A percentile compares a stretch with the other conserved stretches of the same genome.
Evolutionary conservation across 2,113 vertebrate species (phyloP).

Genomic region (Zosterops pallidus): DNA sequence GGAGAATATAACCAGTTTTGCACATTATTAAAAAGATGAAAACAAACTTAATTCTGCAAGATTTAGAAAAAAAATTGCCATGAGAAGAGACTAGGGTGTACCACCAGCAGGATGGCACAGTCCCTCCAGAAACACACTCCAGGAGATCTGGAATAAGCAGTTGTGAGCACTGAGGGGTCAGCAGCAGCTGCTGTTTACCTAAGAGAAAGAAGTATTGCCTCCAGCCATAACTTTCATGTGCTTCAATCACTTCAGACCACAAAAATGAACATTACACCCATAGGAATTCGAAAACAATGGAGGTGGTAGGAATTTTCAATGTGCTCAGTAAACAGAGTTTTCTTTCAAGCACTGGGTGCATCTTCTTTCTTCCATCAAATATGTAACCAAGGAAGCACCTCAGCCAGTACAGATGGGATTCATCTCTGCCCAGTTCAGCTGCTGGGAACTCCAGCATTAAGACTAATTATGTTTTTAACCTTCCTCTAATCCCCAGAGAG

Average conservation of each 20-base stretch:
- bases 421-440: not conserved
- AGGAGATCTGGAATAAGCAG: not conserved
- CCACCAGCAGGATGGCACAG: not conserved
- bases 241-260: conserved; percentile 20
- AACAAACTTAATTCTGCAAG: not conserved
- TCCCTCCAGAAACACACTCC: not conserved
- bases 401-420: not conserved
- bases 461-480: not conserved
- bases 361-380: not conserved
- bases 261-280: conserved; percentile 22
- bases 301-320: not conserved
- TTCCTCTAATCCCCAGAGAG: not conserved
- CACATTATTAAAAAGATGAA: not conserved
- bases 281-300: not conserved
- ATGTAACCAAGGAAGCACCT: not conserved
- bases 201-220: not conserved
- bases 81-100: not conserved
- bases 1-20: not conserved
- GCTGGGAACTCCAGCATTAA: not conserved
- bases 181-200: not conserved
- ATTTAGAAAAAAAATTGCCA: not conserved
- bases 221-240: conserved; percentile 1
- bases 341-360: not conserved
- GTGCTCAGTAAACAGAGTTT: not conserved
- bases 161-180: not conserved